phyloP scores from a whole-genome alignment of 2,113 vertebrate genomes.

The Rostratula benghalensis region DNA sequence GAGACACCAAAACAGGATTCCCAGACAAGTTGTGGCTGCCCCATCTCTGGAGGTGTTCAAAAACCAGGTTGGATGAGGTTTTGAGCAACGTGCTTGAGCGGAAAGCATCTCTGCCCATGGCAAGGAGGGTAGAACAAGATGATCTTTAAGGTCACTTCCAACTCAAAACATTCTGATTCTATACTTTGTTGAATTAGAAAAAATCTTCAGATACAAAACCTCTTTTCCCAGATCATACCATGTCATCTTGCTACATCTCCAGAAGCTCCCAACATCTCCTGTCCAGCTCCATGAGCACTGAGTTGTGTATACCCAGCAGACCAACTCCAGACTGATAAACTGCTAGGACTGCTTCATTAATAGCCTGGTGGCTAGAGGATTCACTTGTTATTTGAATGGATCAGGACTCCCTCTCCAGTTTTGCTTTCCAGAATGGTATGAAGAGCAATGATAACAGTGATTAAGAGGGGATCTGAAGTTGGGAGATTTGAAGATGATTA shows the following conservation, averaged over 20 bases:
- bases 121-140: neutral
- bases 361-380: neutral
- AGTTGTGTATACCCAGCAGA: neutral
- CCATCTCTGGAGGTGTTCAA: neutral
- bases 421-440: neutral
- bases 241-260: neutral
- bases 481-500: neutral
- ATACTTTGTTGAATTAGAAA: neutral
- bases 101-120: neutral
- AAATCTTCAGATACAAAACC: neutral
- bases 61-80: no score
- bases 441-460: neutral
- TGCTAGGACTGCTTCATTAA: neutral
- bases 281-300: fast-evolving
- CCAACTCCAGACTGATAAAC: neutral
- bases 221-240: neutral
- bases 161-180: neutral
- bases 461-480: neutral
- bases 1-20: neutral
- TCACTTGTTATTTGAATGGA: neutral
- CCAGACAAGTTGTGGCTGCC: neutral
- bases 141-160: neutral
- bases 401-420: neutral
- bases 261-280: neutral
- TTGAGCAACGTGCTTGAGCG: neutral